Evolutionary conservation across 1,140 invertebrate genomes (phyloP).

Genomic region (Caenorhabditis remanei): DNA sequence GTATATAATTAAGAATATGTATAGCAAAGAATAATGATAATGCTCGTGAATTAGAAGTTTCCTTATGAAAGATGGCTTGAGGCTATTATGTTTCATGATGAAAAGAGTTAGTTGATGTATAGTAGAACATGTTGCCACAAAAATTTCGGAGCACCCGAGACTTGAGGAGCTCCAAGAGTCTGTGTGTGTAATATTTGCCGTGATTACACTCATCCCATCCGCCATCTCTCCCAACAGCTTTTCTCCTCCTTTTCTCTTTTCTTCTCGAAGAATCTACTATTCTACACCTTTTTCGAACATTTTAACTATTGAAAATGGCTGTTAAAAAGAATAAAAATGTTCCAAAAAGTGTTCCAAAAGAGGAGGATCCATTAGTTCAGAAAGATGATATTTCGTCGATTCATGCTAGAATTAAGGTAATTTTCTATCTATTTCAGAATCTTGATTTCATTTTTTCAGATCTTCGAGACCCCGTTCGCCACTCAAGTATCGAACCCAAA

Average conservation of each 20-base stretch:
- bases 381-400: slow-evolving; percentile 59
- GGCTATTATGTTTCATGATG: no score
- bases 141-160: neutral
- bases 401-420: slow-evolving; percentile 61
- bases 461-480: slow-evolving; percentile 71
- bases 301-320: neutral
- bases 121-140: neutral
- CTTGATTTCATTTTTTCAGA: slow-evolving; percentile 4
- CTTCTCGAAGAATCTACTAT: slow-evolving; percentile 36
- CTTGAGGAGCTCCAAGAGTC: slow-evolving; percentile 6
- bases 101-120: neutral
- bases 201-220: slow-evolving; percentile 32
- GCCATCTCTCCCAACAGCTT: neutral
- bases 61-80: no score
- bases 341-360: neutral
- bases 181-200: slow-evolving; percentile 49
- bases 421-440: neutral
- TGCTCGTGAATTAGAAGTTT: no score
- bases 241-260: neutral
- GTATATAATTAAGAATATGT: no score
- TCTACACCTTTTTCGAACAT: neutral
- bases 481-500: slow-evolving; percentile 66
- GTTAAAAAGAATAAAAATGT: slow-evolving; percentile 39
- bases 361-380: slow-evolving; percentile 36
- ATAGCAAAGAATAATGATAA: no score